These are phyloP conservation scores for Arctocebus calabarensis DNA, from an alignment of 2,797 vertebrate genomes.

Conservation along the genomic window DNA sequence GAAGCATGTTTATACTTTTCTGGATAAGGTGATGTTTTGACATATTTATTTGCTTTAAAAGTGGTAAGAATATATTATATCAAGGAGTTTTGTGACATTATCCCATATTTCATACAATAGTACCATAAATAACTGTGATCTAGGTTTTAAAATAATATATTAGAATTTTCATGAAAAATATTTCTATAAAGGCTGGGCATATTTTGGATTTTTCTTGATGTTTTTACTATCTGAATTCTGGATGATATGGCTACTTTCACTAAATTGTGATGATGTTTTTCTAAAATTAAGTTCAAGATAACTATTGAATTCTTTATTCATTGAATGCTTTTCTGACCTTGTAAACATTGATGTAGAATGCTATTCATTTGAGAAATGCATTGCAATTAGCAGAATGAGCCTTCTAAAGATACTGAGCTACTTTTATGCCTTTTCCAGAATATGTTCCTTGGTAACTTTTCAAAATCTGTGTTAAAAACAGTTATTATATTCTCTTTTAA, in stretches of 20 bases:
- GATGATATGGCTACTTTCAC: background rate
- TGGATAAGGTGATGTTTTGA: background rate
- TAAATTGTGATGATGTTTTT: background rate
- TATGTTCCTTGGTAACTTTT: background rate
- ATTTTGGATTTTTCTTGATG: background rate
- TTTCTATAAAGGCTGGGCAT: background rate
- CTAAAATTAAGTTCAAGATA: background rate
- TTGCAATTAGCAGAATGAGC: background rate
- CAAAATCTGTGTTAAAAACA: background rate
- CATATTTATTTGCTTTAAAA: constrained; percentile 44
- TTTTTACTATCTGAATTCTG: background rate
- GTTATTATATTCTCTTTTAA: background rate
- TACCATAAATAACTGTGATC: background rate
- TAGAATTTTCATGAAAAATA: background rate
- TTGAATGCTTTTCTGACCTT: background rate
- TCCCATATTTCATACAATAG: background rate
- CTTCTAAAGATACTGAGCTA: background rate
- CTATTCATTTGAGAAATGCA: background rate
- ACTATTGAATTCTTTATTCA: background rate
- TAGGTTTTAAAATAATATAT: background rate
- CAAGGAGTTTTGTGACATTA: background rate
- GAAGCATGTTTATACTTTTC: background rate
- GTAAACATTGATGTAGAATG: background rate
- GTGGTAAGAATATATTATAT: background rate
- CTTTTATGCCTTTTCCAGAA: background rate